Evolutionary conservation across 2,797 vertebrate genomes (phyloP).

Genomic region (Chanos chanos): DNA sequence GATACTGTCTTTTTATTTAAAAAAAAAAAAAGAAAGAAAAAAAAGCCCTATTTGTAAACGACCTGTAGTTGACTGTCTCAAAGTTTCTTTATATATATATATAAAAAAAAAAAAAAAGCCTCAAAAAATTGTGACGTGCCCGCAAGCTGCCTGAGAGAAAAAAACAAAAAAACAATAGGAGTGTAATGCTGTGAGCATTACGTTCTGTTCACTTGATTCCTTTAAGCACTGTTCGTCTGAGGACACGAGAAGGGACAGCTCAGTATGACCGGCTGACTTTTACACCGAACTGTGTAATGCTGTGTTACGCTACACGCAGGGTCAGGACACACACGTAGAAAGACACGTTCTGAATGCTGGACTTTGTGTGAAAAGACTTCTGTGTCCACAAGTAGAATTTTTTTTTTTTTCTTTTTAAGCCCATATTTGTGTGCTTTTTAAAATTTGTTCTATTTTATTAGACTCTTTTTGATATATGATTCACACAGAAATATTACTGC

Average conservation of each 20-base stretch:
- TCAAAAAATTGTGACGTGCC: constrained; percentile 34
- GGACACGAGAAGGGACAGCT: constrained; percentile 14
- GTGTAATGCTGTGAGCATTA: constrained; percentile 17
- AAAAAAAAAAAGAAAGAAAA: too few relatives aligned
- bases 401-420: constrained; percentile 10
- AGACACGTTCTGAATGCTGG: constrained; percentile 27
- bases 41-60: too few relatives aligned
- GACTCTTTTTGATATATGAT: too few relatives aligned
- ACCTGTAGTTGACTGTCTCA: too few relatives aligned
- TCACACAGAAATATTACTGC: too few relatives aligned
- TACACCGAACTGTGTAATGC: constrained; percentile 55
- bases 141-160: constrained; percentile 29
- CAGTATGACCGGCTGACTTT: constrained; percentile 37
- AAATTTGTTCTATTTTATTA: constrained; percentile 18
- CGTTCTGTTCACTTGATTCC: constrained; percentile 20
- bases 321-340: constrained; percentile 61
- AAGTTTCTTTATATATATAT: too few relatives aligned
- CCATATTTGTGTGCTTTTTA: constrained; percentile 26
- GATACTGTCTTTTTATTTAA: too few relatives aligned
- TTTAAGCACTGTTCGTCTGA: constrained; percentile 18
- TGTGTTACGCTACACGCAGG: constrained; percentile 53
- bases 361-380: constrained; percentile 38
- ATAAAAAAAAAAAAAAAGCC: constrained; percentile 15
- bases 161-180: background rate
- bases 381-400: constrained; percentile 28